Evolutionary conservation across 2,113 vertebrate genomes (phyloP).

Genomic region (Siniperca chuatsi): DNA sequence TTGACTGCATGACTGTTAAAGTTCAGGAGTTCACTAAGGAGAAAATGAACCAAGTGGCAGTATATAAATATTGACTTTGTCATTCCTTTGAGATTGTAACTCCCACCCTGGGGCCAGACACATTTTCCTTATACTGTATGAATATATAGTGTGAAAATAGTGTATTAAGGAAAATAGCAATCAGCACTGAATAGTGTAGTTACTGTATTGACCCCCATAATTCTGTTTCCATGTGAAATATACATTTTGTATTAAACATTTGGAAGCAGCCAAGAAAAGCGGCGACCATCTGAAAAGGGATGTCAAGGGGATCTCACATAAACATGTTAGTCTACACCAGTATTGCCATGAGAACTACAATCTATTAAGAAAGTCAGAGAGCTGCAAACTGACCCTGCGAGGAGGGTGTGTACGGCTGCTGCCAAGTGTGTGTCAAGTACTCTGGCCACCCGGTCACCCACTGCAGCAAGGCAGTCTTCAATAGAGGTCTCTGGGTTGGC

Average conservation of each 20-base stretch:
- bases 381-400: constrained; percentile 87
- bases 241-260: neutral
- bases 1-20: neutral
- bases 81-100: constrained; percentile 16
- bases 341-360: neutral
- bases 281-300: neutral
- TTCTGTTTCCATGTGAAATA: neutral
- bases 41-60: constrained; percentile 9
- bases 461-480: constrained; percentile 90
- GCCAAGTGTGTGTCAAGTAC: constrained; percentile 86
- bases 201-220: too few relatives aligned
- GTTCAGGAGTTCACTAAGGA: constrained; percentile 39
- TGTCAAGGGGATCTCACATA: neutral
- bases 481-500: constrained; percentile 89
- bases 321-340: neutral
- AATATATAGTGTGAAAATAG: neutral
- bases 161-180: neutral
- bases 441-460: constrained; percentile 85
- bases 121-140: neutral
- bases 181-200: neutral
- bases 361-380: neutral
- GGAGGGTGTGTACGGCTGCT: constrained; percentile 85
- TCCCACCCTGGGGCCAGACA: neutral
- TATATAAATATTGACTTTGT: constrained; percentile 22
- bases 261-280: neutral